A percentile compares a stretch with the other conserved stretches of the same genome.
phyloP scores from a whole-genome alignment of 2,113 vertebrate species.

The Gavialis gangeticus region DNA sequence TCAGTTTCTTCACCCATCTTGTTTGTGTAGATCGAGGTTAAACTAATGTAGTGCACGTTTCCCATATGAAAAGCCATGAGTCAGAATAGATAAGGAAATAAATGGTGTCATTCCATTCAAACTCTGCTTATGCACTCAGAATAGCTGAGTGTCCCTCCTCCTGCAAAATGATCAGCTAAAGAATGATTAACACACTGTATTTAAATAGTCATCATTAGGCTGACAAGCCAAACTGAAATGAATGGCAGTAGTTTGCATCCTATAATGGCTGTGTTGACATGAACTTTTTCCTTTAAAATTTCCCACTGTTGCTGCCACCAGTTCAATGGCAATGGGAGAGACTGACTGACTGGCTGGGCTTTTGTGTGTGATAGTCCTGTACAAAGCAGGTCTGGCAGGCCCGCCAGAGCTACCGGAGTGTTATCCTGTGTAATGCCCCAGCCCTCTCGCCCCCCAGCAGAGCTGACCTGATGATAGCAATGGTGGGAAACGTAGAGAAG shows the following conservation, averaged over 20 bases:
- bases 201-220: background rate
- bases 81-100: background rate
- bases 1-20: background rate
- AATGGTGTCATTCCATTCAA: background rate
- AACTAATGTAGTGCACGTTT: background rate
- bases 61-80: background rate
- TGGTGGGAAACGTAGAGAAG: background rate
- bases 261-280: background rate
- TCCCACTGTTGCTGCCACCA: background rate
- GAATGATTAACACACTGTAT: background rate
- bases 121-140: background rate
- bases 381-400: background rate
- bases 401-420: background rate
- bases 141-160: background rate
- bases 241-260: background rate
- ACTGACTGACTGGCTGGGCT: background rate
- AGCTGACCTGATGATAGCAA: background rate
- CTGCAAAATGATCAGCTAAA: background rate
- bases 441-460: background rate
- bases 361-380: background rate
- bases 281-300: background rate
- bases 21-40: background rate
- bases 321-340: rapidly evolving
- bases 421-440: background rate
- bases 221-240: background rate